These are phyloP conservation scores for Colletes latitarsis DNA, from an alignment of 1,140 invertebrate genomes.

Conservation along the genomic window DNA sequence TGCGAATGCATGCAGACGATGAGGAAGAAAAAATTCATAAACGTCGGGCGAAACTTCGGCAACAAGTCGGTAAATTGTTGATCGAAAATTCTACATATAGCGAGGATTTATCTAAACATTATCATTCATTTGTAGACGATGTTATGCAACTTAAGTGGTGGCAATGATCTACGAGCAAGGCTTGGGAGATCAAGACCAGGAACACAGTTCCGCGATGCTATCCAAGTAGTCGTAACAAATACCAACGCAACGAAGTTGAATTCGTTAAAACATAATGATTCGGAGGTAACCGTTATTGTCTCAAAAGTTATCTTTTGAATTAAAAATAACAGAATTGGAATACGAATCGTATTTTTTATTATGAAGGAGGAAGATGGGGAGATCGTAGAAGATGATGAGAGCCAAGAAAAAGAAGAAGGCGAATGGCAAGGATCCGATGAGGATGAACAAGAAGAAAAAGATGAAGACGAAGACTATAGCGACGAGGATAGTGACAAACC, in stretches of 20 bases:
- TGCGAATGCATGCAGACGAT: slow-evolving; percentile 95
- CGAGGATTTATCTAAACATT: slow-evolving; percentile 9
- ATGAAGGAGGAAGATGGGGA: slow-evolving; percentile 48
- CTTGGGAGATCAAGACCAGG: slow-evolving; percentile 49
- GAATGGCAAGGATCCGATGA: slow-evolving; percentile 58
- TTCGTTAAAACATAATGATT: slow-evolving; percentile 50
- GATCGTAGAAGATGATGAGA: slow-evolving; percentile 49
- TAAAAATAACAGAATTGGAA: too few relatives aligned
- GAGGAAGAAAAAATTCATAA: slow-evolving; percentile 85
- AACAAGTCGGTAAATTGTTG: slow-evolving; percentile 51
- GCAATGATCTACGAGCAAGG: slow-evolving; percentile 73
- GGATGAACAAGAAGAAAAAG: slow-evolving; percentile 59
- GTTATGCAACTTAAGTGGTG: slow-evolving; percentile 40
- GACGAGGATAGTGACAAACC: slow-evolving; percentile 52
- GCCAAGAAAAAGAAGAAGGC: slow-evolving; percentile 57
- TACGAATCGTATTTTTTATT: neutral
- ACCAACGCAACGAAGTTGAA: slow-evolving; percentile 48
- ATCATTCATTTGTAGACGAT: slow-evolving; percentile 34
- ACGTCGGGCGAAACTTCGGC: slow-evolving; percentile 64
- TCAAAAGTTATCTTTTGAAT: neutral
- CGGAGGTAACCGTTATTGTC: slow-evolving; percentile 50
- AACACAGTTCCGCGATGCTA: slow-evolving; percentile 65
- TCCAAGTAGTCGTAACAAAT: slow-evolving; percentile 77
- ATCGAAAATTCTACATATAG: neutral
- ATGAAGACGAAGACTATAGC: slow-evolving; percentile 60